Evolutionary conservation across 2,888 invertebrate genomes (phyloP).

Genomic region (Harpagoxenus sublaevis): DNA sequence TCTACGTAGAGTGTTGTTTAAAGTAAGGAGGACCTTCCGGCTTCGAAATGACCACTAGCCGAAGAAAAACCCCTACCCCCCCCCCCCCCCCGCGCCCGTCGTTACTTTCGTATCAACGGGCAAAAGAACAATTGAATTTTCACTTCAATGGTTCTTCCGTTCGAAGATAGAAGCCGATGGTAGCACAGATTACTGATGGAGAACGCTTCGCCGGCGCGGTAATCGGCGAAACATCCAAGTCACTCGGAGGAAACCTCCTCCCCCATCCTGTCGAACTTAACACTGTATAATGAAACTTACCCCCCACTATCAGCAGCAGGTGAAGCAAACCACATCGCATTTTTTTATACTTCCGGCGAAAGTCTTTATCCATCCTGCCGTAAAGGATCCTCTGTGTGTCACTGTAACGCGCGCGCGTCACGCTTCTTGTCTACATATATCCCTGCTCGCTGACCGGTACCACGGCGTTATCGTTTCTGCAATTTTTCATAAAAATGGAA

Average conservation of each 20-base stretch:
- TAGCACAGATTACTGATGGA: no score
- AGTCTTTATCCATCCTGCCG: slow-evolving; percentile 75
- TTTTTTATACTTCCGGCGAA: slow-evolving; percentile 73
- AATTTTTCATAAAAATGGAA: slow-evolving; percentile 1
- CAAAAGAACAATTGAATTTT: slow-evolving; percentile 7
- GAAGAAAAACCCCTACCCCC: neutral
- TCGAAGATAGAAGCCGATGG: neutral
- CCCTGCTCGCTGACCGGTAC: slow-evolving; percentile 40
- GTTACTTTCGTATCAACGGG: neutral
- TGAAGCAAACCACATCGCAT: slow-evolving; percentile 77
- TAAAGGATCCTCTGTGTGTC: slow-evolving; percentile 7
- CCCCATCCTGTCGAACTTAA: neutral
- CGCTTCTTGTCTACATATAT: slow-evolving; percentile 23
- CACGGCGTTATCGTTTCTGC: slow-evolving; percentile 13
- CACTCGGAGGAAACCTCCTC: neutral
- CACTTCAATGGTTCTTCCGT: neutral
- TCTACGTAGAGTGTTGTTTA: slow-evolving; percentile 1
- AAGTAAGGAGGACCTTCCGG: neutral
- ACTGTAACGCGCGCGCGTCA: slow-evolving; percentile 8
- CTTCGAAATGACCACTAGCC: neutral
- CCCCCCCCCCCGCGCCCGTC: no score
- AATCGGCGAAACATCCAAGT: neutral
- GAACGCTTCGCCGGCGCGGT: neutral
- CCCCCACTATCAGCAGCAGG: slow-evolving; percentile 80
- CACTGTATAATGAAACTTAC: slow-evolving; percentile 75